Evolutionary conservation across 2,113 vertebrate species (phyloP).

Genomic region (Notothenia coriiceps): DNA sequence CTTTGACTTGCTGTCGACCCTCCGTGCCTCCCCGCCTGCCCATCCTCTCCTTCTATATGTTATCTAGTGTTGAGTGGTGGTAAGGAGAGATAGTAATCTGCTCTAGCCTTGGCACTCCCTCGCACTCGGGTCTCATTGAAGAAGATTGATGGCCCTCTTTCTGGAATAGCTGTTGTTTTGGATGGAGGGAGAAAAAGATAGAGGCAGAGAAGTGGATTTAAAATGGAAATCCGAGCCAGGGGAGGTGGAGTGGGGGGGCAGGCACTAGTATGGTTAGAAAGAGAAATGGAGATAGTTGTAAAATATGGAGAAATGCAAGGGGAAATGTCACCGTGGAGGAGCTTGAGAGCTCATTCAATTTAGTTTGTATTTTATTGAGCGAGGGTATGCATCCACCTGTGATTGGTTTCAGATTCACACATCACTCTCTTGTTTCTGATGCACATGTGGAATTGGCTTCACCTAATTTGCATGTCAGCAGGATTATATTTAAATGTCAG

Average conservation of each 20-base stretch:
- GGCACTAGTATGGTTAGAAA: neutral
- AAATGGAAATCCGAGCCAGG: conserved; percentile 52
- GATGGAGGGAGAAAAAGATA: conserved; percentile 61
- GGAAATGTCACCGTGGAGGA: conserved; percentile 66
- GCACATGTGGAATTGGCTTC: conserved; percentile 41
- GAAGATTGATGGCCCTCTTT: conserved; percentile 80
- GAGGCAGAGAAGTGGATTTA: conserved; percentile 63
- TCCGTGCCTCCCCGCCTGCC: conserved; percentile 13
- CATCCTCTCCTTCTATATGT: conserved; percentile 40
- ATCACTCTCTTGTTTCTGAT: conserved; percentile 25
- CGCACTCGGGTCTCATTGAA: conserved; percentile 72
- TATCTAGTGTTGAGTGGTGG: conserved; percentile 61
- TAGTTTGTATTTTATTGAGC: conserved; percentile 63
- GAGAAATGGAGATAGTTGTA: conserved; percentile 50
- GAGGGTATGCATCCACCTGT: conserved; percentile 41
- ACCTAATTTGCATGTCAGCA: conserved; percentile 59
- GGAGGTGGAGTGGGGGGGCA: conserved; percentile 13
- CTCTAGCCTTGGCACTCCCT: conserved; percentile 73
- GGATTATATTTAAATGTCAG: conserved; percentile 71
- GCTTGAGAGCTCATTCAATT: conserved; percentile 64
- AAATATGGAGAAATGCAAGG: conserved; percentile 58
- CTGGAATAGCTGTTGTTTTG: conserved; percentile 75
- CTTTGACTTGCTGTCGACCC: conserved; percentile 29
- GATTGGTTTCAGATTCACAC: conserved; percentile 52
- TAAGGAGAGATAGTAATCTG: conserved; percentile 76